These are phyloP conservation scores for Ichneumoninae sp. DNA, from an alignment of 2,888 invertebrate species.

Conservation along the genomic window DNA sequence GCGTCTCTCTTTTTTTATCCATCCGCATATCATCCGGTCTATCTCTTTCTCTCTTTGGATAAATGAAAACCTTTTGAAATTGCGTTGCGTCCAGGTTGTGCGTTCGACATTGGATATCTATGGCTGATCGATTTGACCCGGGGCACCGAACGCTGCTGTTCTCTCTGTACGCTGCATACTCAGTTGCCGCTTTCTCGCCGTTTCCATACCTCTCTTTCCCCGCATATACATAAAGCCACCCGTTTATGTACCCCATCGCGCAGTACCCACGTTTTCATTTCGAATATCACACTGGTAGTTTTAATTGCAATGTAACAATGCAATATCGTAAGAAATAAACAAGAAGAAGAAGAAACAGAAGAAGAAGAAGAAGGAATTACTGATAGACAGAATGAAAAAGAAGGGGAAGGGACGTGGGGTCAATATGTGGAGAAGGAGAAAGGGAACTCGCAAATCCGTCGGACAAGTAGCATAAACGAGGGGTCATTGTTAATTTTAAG, in stretches of 20 bases:
- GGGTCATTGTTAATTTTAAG: conserved; percentile 37
- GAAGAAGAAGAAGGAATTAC: background rate
- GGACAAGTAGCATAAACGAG: conserved; percentile 61
- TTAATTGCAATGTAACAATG: conserved; percentile 50
- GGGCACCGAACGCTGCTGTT: conserved; percentile 53
- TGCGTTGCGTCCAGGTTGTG: conserved; percentile 61
- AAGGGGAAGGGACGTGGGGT: background rate
- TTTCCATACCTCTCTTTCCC: conserved; percentile 53
- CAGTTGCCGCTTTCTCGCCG: conserved; percentile 27
- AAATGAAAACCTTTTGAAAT: conserved; percentile 69
- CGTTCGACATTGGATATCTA: conserved; percentile 67
- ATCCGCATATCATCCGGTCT: background rate
- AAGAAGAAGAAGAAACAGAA: background rate
- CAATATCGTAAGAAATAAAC: conserved; percentile 13
- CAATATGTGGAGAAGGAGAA: conserved; percentile 30
- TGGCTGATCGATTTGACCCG: conserved; percentile 68
- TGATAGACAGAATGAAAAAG: conserved; percentile 19
- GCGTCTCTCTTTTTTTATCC: background rate
- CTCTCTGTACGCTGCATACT: conserved; percentile 21
- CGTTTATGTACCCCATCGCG: conserved; percentile 26
- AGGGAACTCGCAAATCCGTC: conserved; percentile 11
- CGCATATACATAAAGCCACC: background rate
- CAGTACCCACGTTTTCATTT: conserved; percentile 44
- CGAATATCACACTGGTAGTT: conserved; percentile 44
- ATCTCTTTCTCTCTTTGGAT: conserved; percentile 53